Evolutionary conservation across 2,113 vertebrate species (phyloP).

Genomic region (Gobius niger): DNA sequence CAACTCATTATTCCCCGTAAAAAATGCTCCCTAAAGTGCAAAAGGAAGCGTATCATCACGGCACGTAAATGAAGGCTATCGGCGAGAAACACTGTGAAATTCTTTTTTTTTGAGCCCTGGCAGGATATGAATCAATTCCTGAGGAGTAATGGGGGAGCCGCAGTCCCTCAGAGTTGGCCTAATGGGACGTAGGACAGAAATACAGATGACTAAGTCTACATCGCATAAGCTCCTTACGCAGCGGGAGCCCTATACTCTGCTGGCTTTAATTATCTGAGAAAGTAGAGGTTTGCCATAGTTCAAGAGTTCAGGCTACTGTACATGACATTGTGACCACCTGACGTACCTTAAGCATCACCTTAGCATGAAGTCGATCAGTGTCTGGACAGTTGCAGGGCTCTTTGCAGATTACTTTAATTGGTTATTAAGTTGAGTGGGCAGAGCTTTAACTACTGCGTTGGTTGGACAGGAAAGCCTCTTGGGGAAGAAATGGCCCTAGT

Average conservation of each 20-base stretch:
- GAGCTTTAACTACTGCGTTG: background rate
- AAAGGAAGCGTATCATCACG: conserved; percentile 15
- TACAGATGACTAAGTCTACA: conserved; percentile 22
- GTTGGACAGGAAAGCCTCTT: background rate
- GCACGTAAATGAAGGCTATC: conserved; percentile 6
- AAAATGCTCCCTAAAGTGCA: conserved; percentile 18
- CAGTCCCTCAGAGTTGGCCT: conserved; percentile 25
- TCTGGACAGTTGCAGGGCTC: background rate
- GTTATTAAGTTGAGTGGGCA: background rate
- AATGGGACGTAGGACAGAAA: conserved; percentile 43
- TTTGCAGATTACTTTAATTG: background rate
- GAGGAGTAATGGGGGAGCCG: conserved; percentile 25
- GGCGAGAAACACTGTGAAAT: conserved; percentile 19
- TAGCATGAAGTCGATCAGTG: background rate
- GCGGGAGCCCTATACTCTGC: background rate
- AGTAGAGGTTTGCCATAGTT: conserved; percentile 1
- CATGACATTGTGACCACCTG: background rate
- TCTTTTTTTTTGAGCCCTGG: conserved; percentile 13
- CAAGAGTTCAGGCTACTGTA: background rate
- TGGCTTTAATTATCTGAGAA: conserved; percentile 8
- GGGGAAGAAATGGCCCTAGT: too few relatives aligned
- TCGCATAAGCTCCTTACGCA: conserved; percentile 20
- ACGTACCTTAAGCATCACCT: background rate
- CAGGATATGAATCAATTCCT: conserved; percentile 18
- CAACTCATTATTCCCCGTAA: conserved; percentile 3